Percentiles rank a stretch among this genome's conserved stretches.
Conservation (phyloP, 2,797 vertebrate species). For the Ambastaia sidthimunki region DNA sequence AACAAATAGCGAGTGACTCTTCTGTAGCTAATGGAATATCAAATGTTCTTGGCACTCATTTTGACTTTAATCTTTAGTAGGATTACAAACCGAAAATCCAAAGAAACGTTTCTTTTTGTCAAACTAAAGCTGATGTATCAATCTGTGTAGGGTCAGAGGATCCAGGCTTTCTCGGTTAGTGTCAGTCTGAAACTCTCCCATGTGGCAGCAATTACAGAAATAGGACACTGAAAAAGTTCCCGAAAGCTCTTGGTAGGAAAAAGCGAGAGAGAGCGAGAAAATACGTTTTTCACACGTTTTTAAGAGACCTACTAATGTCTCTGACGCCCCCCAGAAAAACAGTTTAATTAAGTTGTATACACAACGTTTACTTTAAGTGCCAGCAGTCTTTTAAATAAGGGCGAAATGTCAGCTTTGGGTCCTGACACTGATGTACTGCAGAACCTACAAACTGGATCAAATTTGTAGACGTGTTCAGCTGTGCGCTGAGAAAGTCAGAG, state of each 20-base stretch:
- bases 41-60: conserved; percentile 21
- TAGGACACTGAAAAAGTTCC: conserved; percentile 80
- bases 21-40: conserved; percentile 45
- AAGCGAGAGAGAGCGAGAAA: conserved; percentile 48
- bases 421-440: conserved; percentile 88
- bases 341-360: conserved; percentile 93
- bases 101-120: conserved; percentile 42
- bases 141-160: conserved; percentile 40
- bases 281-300: conserved; percentile 82
- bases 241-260: conserved; percentile 74
- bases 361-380: conserved; percentile 85
- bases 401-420: conserved; percentile 86
- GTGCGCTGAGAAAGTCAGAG: conserved; percentile 57
- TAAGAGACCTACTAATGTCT: conserved; percentile 90
- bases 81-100: conserved; percentile 48
- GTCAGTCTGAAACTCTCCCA: conserved; percentile 71
- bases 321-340: conserved; percentile 87
- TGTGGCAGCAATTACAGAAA: conserved; percentile 91
- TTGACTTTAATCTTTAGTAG: conserved; percentile 40
- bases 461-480: conserved; percentile 72
- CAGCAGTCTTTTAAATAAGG: conserved; percentile 85
- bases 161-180: conserved; percentile 40
- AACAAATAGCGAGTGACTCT: conserved; percentile 28
- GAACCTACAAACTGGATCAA: conserved; percentile 78
- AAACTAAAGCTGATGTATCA: conserved; percentile 44